Conservation (phyloP, 2,113 vertebrate species). For the Neopipo cinnamomea region DNA sequence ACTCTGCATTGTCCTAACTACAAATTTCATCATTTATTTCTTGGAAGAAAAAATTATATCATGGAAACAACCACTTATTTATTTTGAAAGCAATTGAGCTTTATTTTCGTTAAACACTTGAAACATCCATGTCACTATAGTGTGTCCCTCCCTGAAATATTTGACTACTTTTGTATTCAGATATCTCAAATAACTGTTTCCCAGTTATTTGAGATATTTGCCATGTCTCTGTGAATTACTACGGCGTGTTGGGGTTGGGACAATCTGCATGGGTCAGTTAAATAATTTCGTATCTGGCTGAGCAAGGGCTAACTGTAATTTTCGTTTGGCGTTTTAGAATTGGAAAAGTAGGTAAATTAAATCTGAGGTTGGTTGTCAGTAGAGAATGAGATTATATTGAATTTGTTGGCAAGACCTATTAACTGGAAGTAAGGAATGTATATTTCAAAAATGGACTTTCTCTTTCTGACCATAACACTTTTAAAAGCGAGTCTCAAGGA, state of each 20-base stretch:
- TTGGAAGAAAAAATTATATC: background rate
- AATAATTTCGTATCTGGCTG: background rate
- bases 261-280: background rate
- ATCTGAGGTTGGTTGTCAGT: background rate
- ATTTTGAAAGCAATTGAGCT: background rate
- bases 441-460: background rate
- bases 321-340: background rate
- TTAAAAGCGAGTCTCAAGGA: accelerated
- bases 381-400: background rate
- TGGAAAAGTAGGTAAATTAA: background rate
- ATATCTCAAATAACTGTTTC: background rate
- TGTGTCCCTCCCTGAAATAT: background rate
- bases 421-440: background rate
- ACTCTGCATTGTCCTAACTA: background rate
- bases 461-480: background rate
- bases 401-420: background rate
- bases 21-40: background rate
- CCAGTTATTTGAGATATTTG: background rate
- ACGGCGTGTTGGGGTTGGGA: background rate
- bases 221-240: background rate
- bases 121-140: background rate
- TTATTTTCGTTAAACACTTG: background rate
- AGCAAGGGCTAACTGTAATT: background rate
- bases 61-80: background rate
- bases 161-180: background rate